A percentile compares a stretch with the other conserved stretches of the same genome.
Evolutionary conservation across 2,113 vertebrate genomes (phyloP).

Genomic region (Atlantisia rogersi): DNA sequence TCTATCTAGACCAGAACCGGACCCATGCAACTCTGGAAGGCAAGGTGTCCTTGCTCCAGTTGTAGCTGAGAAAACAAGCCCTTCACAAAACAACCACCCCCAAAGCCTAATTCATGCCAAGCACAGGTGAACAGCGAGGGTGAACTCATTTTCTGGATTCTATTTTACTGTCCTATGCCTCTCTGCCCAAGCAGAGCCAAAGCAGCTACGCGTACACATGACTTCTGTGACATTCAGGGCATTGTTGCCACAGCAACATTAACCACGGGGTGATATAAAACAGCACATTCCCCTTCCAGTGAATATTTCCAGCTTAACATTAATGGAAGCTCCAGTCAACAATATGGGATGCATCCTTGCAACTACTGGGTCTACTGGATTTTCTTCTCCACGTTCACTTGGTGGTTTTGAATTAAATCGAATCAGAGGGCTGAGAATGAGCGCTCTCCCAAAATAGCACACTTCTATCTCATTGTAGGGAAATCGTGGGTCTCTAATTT

Average conservation of each 20-base stretch:
- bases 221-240: neutral
- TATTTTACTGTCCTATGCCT: neutral
- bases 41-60: neutral
- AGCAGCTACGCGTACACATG: neutral
- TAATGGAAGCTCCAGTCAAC: neutral
- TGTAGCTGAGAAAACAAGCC: accelerated
- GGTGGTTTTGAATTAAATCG: neutral
- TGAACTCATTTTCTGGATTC: neutral
- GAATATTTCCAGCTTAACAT: neutral
- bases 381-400: neutral
- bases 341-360: neutral
- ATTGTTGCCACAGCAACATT: neutral
- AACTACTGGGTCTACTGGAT: neutral
- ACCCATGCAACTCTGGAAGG: accelerated
- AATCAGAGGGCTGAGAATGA: neutral
- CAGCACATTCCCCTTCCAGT: neutral
- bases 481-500: neutral
- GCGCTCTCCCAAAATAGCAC: neutral
- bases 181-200: neutral
- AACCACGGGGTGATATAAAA: neutral
- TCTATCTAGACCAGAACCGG: neutral
- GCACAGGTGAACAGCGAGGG: neutral
- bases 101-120: neutral
- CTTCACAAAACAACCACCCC: accelerated
- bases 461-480: neutral